phyloP scores from a whole-genome alignment of 2,888 invertebrate species.

The Drosophila formosana region DNA sequence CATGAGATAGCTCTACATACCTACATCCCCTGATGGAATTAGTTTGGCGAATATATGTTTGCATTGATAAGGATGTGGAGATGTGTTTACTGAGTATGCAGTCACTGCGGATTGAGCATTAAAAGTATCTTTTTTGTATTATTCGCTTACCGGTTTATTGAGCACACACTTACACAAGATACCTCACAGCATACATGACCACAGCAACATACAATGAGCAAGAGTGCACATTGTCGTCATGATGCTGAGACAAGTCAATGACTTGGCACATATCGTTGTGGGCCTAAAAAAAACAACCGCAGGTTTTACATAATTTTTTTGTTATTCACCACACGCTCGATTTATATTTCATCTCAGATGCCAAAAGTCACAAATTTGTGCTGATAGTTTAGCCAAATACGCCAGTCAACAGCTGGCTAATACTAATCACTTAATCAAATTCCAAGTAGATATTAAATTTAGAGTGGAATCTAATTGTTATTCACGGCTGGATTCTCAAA shows the following conservation, averaged over 20 bases:
- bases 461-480: constrained; percentile 11
- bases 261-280: constrained; percentile 54
- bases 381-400: constrained; percentile 54
- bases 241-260: constrained; percentile 58
- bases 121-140: constrained; percentile 7
- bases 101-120: constrained; percentile 11
- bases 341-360: constrained; percentile 24
- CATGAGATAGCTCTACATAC: constrained; percentile 23
- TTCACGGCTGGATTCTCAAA: neutral
- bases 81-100: constrained; percentile 27
- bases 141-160: constrained; percentile 42
- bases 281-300: constrained; percentile 29
- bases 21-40: constrained; percentile 19
- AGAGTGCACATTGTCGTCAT: constrained; percentile 35
- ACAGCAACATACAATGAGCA: constrained; percentile 15
- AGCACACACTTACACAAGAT: constrained; percentile 5
- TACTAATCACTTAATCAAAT: constrained; percentile 36
- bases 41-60: constrained; percentile 15
- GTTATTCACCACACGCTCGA: constrained; percentile 21
- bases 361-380: constrained; percentile 60
- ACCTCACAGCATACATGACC: neutral
- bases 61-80: constrained; percentile 35
- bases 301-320: constrained; percentile 48
- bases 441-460: constrained; percentile 5
- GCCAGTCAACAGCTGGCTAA: constrained; percentile 19